Percentiles rank a stretch among this genome's conserved stretches.
phyloP scores from a whole-genome alignment of 2,797 vertebrate species.

The Acridotheres tristis region DNA sequence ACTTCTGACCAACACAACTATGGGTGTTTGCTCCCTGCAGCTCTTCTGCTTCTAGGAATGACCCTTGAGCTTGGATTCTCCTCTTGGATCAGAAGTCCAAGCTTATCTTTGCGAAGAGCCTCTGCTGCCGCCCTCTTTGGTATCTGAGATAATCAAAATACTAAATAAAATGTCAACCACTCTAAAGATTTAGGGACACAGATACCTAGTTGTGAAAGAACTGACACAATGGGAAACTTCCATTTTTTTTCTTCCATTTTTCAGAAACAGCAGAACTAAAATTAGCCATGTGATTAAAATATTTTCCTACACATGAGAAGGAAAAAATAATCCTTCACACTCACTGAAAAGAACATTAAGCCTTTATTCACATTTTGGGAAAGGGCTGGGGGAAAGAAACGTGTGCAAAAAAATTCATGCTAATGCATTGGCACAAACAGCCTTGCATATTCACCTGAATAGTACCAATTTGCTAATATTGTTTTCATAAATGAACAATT shows the following conservation, averaged over 20 bases:
- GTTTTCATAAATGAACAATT: neutral
- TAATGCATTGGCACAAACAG: neutral
- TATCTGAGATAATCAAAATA: neutral
- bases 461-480: neutral
- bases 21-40: neutral
- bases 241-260: neutral
- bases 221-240: neutral
- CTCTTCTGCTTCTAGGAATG: neutral
- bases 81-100: neutral
- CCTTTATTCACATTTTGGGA: neutral
- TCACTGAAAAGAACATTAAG: neutral
- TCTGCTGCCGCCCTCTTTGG: slow-evolving; percentile 41
- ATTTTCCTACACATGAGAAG: neutral
- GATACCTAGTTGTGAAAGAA: neutral
- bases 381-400: neutral
- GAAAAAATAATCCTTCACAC: neutral
- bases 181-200: neutral
- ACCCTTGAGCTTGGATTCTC: neutral
- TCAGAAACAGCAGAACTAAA: neutral
- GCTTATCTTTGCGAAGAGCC: neutral
- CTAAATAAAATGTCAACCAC: neutral
- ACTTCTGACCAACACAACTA: neutral
- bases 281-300: neutral
- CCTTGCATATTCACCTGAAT: neutral
- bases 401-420: neutral